These are phyloP conservation scores for Distichodus sexfasciatus DNA, from an alignment of 2,797 vertebrate genomes.

Conservation along the genomic window DNA sequence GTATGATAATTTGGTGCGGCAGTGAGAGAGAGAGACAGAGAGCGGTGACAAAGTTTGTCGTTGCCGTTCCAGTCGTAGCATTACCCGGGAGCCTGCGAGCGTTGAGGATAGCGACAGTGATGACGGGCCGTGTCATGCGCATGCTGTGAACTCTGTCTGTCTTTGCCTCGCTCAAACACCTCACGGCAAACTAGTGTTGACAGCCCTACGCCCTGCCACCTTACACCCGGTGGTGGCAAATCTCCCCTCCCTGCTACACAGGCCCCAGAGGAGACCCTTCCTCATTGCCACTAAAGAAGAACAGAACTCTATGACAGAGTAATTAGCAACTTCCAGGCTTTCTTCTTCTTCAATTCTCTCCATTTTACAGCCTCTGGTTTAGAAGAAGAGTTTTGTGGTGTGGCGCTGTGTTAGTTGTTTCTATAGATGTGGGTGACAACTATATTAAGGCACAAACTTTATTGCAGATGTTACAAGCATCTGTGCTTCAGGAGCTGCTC, in stretches of 20 bases:
- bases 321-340: slow-evolving; percentile 59
- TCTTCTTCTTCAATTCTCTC: neutral
- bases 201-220: slow-evolving; percentile 49
- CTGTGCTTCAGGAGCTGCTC: too few species aligned
- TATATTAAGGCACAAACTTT: too few species aligned
- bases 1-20: slow-evolving; percentile 45
- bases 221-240: slow-evolving; percentile 45
- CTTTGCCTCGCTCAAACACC: slow-evolving; percentile 49
- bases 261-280: slow-evolving; percentile 44
- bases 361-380: too few species aligned
- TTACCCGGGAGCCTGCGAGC: slow-evolving; percentile 26
- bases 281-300: slow-evolving; percentile 55
- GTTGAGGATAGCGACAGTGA: slow-evolving; percentile 64
- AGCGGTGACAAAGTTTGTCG: slow-evolving; percentile 61
- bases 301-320: slow-evolving; percentile 58
- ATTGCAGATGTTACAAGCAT: too few species aligned
- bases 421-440: too few species aligned
- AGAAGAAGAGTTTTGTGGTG: too few species aligned
- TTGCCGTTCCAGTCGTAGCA: slow-evolving; percentile 23
- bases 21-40: slow-evolving; percentile 50
- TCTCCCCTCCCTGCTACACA: slow-evolving; percentile 40
- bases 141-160: slow-evolving; percentile 61
- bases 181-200: slow-evolving; percentile 50
- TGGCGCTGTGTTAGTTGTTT: too few species aligned
- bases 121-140: slow-evolving; percentile 63